These are phyloP conservation scores for Morpho helenor DNA, from an alignment of 2,888 invertebrate genomes.

Conservation along the genomic window DNA sequence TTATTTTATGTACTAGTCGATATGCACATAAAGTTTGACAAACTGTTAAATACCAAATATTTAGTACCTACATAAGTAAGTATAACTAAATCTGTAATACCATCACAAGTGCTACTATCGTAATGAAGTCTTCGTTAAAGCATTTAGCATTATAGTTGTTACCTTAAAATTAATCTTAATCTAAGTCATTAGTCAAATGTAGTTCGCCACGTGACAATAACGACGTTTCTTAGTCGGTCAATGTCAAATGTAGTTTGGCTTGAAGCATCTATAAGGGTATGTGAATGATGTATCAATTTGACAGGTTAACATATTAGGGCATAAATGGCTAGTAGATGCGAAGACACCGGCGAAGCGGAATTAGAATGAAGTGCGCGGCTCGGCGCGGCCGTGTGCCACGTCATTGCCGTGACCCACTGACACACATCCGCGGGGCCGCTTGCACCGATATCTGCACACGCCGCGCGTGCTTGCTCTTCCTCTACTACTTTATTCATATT, in stretches of 20 bases:
- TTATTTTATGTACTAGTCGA: too few species aligned
- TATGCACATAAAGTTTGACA: too few species aligned
- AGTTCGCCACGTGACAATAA: constrained; percentile 10
- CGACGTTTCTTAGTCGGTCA: constrained; percentile 49
- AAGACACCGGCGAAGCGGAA: constrained; percentile 75
- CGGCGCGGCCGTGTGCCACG: constrained; percentile 78
- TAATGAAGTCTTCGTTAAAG: too few species aligned
- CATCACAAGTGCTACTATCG: too few species aligned
- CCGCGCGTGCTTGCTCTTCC: constrained; percentile 43
- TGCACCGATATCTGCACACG: constrained; percentile 59
- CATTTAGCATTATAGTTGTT: background rate
- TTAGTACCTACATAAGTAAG: too few species aligned
- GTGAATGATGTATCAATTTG: constrained; percentile 24
- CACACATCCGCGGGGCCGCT: constrained; percentile 82
- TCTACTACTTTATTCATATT: constrained; percentile 43
- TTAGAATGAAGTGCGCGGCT: constrained; percentile 75
- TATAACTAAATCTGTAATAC: too few species aligned
- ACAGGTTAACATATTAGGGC: constrained; percentile 38
- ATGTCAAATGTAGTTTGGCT: constrained; percentile 48
- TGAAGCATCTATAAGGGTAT: constrained; percentile 8
- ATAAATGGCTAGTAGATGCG: constrained; percentile 41
- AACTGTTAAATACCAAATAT: too few species aligned
- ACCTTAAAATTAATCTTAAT: background rate
- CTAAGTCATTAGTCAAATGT: background rate
- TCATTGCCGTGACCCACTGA: constrained; percentile 84